Evolutionary conservation across 1,140 invertebrate species (phyloP).

Genomic region (Aphelinus certus): DNA sequence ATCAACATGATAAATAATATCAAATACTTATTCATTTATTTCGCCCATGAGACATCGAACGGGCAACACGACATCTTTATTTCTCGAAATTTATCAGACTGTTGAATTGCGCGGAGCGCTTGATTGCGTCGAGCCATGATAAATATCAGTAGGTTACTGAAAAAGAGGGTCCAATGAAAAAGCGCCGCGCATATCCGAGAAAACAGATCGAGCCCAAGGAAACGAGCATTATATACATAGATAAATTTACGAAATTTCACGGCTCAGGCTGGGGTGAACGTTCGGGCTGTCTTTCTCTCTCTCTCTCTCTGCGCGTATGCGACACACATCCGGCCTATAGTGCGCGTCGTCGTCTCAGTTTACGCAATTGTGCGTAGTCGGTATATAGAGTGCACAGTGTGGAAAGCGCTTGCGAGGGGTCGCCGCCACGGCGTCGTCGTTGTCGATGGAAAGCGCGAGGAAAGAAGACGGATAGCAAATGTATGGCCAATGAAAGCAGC

Average conservation of each 20-base stretch:
- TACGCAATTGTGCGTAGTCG: slow-evolving; percentile 32
- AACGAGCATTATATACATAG: slow-evolving; percentile 17
- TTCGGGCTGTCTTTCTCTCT: neutral
- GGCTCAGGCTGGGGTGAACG: neutral
- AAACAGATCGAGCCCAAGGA: neutral
- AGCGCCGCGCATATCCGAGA: too few species aligned
- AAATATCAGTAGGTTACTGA: too few species aligned
- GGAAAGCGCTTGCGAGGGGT: neutral
- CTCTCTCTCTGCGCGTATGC: neutral
- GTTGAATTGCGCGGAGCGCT: slow-evolving; percentile 12
- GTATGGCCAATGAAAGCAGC: slow-evolving; percentile 9
- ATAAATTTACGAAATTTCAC: slow-evolving; percentile 38
- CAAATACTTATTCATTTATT: neutral
- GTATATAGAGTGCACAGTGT: too few species aligned
- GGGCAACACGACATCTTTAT: neutral
- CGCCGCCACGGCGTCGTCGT: neutral
- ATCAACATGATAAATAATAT: neutral
- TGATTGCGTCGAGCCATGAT: too few species aligned
- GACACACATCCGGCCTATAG: slow-evolving; percentile 17
- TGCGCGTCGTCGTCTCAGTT: slow-evolving; percentile 17
- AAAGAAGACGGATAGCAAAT: neutral
- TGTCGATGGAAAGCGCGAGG: slow-evolving; percentile 7
- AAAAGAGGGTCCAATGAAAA: too few species aligned
- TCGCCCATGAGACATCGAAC: too few species aligned
- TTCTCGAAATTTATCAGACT: neutral